phyloP scores from a whole-genome alignment of 2,888 invertebrate species.

The Chelonus formosanus region DNA sequence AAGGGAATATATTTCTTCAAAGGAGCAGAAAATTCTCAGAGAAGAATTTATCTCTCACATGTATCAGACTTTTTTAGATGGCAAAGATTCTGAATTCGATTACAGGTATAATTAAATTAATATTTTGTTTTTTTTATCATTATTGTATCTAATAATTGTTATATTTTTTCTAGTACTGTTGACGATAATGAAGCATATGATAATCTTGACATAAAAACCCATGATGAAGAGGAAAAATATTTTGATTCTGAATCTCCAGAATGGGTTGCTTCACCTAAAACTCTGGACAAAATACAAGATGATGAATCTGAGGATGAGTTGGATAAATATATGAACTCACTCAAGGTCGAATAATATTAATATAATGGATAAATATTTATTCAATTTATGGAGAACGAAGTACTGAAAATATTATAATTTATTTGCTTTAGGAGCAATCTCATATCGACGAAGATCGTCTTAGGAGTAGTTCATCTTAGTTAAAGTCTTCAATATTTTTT shows the following conservation, averaged over 20 bases:
- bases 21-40: constrained; percentile 73
- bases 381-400: background rate
- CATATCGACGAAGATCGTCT: constrained; percentile 6
- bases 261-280: constrained; percentile 36
- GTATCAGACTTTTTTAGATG: constrained; percentile 85
- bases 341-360: constrained; percentile 56
- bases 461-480: constrained; percentile 4
- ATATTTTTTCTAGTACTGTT: constrained; percentile 68
- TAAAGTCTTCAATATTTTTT: background rate
- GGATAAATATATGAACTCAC: constrained; percentile 75
- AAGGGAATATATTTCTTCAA: constrained; percentile 49
- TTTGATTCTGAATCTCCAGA: constrained; percentile 85
- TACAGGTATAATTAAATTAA: constrained; percentile 68
- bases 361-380: constrained; percentile 11
- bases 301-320: constrained; percentile 71
- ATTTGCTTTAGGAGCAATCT: constrained; percentile 24
- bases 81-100: constrained; percentile 84
- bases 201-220: constrained; percentile 74
- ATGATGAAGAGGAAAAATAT: constrained; percentile 90
- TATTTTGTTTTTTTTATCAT: constrained; percentile 6
- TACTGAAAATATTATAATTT: constrained; percentile 15
- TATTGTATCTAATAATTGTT: background rate
- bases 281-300: constrained; percentile 46
- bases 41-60: constrained; percentile 87
- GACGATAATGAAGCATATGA: constrained; percentile 86